Percentiles rank a stretch among this genome's conserved stretches.
phyloP scores from a whole-genome alignment of 2,888 invertebrate species.

The Emmelina monodactyla region DNA sequence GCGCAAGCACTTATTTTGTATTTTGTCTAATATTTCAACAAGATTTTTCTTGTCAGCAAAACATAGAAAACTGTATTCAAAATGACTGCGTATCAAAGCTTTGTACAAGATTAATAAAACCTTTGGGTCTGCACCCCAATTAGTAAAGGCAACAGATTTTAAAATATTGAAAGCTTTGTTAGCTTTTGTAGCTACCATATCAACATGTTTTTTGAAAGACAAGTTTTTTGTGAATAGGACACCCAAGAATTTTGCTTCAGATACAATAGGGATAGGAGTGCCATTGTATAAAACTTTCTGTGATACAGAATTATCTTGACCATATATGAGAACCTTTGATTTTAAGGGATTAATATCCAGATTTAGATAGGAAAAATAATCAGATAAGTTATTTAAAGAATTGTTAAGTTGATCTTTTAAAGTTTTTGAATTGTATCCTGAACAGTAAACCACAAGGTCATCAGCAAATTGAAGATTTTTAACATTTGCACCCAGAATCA shows the following conservation, averaged over 20 bases:
- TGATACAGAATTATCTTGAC: neutral
- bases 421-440: neutral
- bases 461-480: constrained; percentile 12
- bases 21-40: too few species aligned
- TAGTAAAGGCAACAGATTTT: neutral
- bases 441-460: constrained; percentile 6
- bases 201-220: constrained; percentile 4
- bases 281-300: neutral
- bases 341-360: constrained; percentile 1
- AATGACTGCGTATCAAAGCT: constrained; percentile 2
- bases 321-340: constrained; percentile 5
- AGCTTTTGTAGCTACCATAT: neutral
- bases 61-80: constrained; percentile 6
- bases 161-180: constrained; percentile 1
- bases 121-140: constrained; percentile 7
- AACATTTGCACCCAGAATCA: constrained; percentile 8
- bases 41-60: too few species aligned
- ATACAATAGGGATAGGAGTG: neutral
- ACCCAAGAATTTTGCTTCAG: constrained; percentile 7
- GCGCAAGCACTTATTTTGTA: too few species aligned
- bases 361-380: constrained; percentile 5
- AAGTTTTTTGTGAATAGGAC: constrained; percentile 6
- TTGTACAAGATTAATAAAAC: constrained; percentile 4
- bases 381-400: neutral
- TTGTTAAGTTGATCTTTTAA: neutral